Base-by-base conservation (phyloP, 2,888 invertebrate species). In the Neuroscelio doddi region DNA sequence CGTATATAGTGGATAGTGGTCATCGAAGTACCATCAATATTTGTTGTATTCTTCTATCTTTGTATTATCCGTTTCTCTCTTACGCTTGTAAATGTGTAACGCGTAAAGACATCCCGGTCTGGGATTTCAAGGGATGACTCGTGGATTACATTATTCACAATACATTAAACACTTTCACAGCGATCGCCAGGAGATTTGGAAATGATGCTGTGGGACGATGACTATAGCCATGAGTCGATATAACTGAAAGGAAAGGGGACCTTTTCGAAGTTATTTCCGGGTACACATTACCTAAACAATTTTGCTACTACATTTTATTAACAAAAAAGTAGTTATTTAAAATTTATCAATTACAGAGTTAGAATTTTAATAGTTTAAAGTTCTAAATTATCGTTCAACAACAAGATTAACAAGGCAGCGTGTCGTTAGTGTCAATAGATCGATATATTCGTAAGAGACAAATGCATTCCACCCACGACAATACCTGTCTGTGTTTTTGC, bases 111-210 rank as follows among this genome's bases (percentile, higher is more conserved):
- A 44, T 51, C 34, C 46, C 53, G 27, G 59, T 42, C 55, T 47
- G 59, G 52, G 53, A 52, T 47, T 57, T 46, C 53, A 24, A 63
- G 69, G 75, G 75, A 71, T 75, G 75, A 74, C 76, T 75, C 74
- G 76, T 70, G 77, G 79, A 81, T 82, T 79, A 80, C 78, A 81
- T 81, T 82, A 83, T 82, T 82, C 79, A 77, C 81, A 78, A 81
- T 77, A 83, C 83, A 82, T 81, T 80, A 80, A 80, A 73, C 79
- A 77, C 79, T 80, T 78, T 82, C 73, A 76, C 70, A 75, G 74
- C 69, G 73, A 68, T 73, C 72, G 71, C 67, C 68, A 62, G 70
- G 65, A 73, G 73, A 72, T 73, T 72, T 57, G 68, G 61, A 57
- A 72, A 70, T 69, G 69, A 70, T 69, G 63, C 69, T 68, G 64